These are phyloP conservation scores for Parambassis ranga DNA, from an alignment of 2,797 vertebrate genomes.

Conservation along the genomic window DNA sequence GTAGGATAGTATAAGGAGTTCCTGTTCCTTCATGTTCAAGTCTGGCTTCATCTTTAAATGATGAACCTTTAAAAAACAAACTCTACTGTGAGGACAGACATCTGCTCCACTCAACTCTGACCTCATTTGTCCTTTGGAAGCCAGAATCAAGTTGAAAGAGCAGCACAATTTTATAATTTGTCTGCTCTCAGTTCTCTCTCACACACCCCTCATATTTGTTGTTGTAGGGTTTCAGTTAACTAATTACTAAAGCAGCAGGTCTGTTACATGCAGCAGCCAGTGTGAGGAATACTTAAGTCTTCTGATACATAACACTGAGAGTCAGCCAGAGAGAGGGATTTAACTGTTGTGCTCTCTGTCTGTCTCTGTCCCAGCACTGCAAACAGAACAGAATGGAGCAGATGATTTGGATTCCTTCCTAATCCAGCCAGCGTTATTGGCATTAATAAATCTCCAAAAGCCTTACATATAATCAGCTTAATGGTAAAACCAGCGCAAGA, in stretches of 20 bases:
- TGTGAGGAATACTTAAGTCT: background rate
- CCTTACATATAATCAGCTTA: slow-evolving; percentile 55
- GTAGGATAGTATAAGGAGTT: no score
- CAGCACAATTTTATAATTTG: no score
- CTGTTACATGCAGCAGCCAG: background rate
- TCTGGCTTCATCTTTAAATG: no score
- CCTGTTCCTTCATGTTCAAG: no score
- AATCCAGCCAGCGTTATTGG: slow-evolving; percentile 59
- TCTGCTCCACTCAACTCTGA: no score
- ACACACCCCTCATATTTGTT: no score
- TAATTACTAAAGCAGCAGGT: background rate
- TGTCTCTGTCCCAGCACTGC: slow-evolving; percentile 17
- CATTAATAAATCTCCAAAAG: slow-evolving; percentile 62
- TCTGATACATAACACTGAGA: background rate
- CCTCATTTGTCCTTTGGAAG: no score
- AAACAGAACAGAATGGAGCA: slow-evolving; percentile 27
- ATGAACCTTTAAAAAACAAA: no score
- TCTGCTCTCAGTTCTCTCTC: no score
- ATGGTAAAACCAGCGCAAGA: slow-evolving; percentile 33
- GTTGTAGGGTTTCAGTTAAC: background rate
- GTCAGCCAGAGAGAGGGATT: background rate
- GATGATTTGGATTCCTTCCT: slow-evolving; percentile 53
- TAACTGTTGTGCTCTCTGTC: background rate
- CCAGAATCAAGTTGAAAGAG: no score
- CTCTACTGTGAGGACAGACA: no score